phyloP scores from a whole-genome alignment of 2,888 invertebrate species.

The Drosophila tripunctata region DNA sequence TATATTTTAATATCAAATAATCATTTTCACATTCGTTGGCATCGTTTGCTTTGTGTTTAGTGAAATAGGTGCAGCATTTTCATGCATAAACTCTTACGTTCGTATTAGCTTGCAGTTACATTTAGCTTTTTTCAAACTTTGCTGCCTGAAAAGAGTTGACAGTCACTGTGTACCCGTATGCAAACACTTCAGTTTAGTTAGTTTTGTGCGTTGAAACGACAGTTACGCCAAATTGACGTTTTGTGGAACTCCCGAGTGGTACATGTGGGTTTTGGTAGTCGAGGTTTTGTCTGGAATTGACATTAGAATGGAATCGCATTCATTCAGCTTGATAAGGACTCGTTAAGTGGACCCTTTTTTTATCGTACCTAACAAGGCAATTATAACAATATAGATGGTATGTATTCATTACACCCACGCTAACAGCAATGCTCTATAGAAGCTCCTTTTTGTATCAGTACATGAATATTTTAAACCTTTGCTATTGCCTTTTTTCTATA shows the following conservation, averaged over 20 bases:
- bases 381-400: background rate
- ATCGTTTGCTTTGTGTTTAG: too few species aligned
- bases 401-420: background rate
- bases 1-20: background rate
- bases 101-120: too few species aligned
- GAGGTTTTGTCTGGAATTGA: constrained; percentile 47
- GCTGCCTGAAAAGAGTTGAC: background rate
- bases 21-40: too few species aligned
- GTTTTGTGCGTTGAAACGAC: constrained; percentile 28
- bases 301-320: constrained; percentile 25
- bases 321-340: constrained; percentile 34
- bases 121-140: background rate
- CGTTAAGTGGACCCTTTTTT: constrained; percentile 8
- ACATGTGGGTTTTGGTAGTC: constrained; percentile 12
- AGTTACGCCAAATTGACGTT: constrained; percentile 64
- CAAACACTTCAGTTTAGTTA: constrained; percentile 45
- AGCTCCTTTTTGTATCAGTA: too few species aligned
- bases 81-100: too few species aligned
- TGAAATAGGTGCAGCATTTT: too few species aligned
- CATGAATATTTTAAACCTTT: too few species aligned
- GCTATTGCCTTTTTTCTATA: too few species aligned
- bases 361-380: constrained; percentile 4
- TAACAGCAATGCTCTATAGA: too few species aligned
- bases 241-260: constrained; percentile 41
- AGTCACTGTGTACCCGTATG: constrained; percentile 4